Evolutionary conservation across 2,888 invertebrate genomes (phyloP), one percentile per base, ranked within the genome.

Genomic region (Hermaeophaga mercurialis): DNA sequence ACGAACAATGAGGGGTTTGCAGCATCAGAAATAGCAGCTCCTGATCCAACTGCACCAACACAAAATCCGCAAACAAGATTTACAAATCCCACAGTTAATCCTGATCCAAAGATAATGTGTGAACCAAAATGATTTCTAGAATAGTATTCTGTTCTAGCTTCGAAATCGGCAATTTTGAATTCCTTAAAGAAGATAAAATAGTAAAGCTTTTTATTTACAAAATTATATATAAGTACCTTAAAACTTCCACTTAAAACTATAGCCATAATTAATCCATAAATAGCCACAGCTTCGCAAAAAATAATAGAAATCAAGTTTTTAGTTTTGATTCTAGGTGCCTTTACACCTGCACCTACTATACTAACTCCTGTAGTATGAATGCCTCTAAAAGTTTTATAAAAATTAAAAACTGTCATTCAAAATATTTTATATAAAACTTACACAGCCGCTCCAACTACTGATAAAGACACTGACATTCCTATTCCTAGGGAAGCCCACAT

Each of bases 261-360:
- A 47, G 98, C 96, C 72, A 96, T 96, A 74, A 99, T 99, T 63
- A 99, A 84, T 14, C 99, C 99, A 78, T 98, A 99, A 80, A 99
- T 99, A 61, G 98, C 99, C 2, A 99, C 98, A 66, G 98, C 99
- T 81, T 99, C 99, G 77, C 98, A 99, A 83, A 99, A 99, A 79
- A 99, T 99, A 71, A 99, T 96, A 53, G 97, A 98, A 77, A 99
- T 96, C 75, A 99, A 86, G 80, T 99, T 99, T 81, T 98, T 99
- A 56, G 98, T 99, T 80, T 96, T 94, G 78, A 99, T 99, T 75
- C 98, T 84, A 2, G 98, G 98, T 17, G 97, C 95, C 80, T 97
- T 97, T 17, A 99, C 97, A 75, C 98, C 98, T 65, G 93, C 98
- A 55, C 99, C 98, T 49, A 97, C 84, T 77, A 98, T 98, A 75